A percentile compares a stretch with the other conserved stretches of the same genome.
These are phyloP conservation scores for Symphodus melops DNA, from an alignment of 2,113 vertebrate genomes.

Conservation along the genomic window DNA sequence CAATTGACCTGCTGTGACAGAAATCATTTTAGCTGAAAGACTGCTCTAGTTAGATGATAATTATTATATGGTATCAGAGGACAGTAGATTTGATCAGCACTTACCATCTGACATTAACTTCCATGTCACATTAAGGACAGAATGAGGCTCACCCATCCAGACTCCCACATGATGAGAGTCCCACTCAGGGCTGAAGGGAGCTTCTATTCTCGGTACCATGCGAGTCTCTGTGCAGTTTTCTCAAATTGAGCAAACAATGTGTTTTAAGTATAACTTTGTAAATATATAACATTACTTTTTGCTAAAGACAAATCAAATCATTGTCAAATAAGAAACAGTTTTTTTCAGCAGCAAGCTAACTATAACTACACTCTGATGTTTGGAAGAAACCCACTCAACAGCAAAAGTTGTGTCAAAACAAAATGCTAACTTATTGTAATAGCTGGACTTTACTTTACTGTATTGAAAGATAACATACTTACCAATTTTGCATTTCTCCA, in stretches of 20 bases:
- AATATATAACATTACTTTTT: background rate
- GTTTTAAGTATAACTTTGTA: background rate
- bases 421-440: too few species aligned
- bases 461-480: conserved; percentile 47
- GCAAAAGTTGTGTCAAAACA: too few species aligned
- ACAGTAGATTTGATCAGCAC: background rate
- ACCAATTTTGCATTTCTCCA: conserved; percentile 65
- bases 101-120: conserved; percentile 63
- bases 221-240: conserved; percentile 66
- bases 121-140: conserved; percentile 69
- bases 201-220: fast-evolving
- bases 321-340: too few species aligned
- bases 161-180: background rate
- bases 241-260: conserved; percentile 16
- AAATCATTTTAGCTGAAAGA: background rate
- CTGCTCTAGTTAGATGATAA: too few species aligned
- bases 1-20: conserved; percentile 40
- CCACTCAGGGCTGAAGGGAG: conserved; percentile 41
- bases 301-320: too few species aligned
- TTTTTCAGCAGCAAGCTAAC: too few species aligned
- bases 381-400: too few species aligned
- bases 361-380: too few species aligned
- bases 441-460: too few species aligned
- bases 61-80: background rate
- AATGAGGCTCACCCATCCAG: conserved; percentile 16